Evolutionary conservation across 2,113 vertebrate species (phyloP).

Genomic region (Tachycineta bicolor): DNA sequence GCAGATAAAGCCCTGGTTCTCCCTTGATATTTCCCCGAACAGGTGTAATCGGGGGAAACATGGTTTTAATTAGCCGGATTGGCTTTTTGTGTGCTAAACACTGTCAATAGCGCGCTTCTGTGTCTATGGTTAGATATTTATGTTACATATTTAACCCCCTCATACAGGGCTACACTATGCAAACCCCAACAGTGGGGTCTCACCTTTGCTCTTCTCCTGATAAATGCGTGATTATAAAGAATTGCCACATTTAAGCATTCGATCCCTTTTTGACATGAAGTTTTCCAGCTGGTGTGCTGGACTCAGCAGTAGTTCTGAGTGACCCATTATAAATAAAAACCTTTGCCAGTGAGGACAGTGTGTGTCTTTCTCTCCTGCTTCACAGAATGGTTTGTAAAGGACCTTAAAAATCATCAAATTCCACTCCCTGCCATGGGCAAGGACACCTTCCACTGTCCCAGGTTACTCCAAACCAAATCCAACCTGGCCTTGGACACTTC

Average conservation of each 20-base stretch:
- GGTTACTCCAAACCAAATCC: neutral
- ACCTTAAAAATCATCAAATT: neutral
- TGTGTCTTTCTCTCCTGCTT: neutral
- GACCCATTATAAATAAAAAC: neutral
- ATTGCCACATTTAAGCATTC: neutral
- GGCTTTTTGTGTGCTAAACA: neutral
- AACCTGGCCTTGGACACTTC: neutral
- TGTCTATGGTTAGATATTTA: neutral
- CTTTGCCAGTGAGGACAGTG: rapidly evolving
- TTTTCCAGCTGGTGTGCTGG: neutral
- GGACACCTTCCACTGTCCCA: neutral
- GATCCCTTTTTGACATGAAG: neutral
- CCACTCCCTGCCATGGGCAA: neutral
- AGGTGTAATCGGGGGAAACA: neutral
- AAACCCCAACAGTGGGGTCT: neutral
- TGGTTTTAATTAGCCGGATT: neutral
- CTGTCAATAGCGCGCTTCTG: neutral
- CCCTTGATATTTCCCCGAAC: neutral
- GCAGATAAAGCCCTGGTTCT: neutral
- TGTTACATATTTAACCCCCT: neutral
- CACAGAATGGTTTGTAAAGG: neutral
- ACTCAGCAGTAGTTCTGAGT: neutral
- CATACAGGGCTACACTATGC: rapidly evolving
- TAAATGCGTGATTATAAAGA: neutral
- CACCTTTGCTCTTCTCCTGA: neutral